phyloP scores from a whole-genome alignment of 2,113 vertebrate genomes.

The Bos taurus region DNA sequence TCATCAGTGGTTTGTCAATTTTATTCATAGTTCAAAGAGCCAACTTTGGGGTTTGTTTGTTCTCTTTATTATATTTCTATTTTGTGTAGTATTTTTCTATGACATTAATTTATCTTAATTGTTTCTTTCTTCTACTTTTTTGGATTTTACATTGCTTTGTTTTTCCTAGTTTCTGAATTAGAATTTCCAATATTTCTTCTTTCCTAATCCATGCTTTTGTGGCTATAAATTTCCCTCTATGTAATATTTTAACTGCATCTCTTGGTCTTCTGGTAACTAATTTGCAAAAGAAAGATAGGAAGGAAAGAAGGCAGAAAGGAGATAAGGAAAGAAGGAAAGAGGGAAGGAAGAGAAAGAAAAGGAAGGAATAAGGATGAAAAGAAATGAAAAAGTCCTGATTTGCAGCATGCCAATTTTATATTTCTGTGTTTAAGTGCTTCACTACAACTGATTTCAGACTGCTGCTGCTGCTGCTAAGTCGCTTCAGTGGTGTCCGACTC shows the following conservation, averaged over 20 bases:
- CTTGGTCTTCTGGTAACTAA: not conserved
- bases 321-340: no score
- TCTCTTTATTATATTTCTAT: not conserved
- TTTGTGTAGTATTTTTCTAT: not conserved
- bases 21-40: not conserved
- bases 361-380: not conserved
- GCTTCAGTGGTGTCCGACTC: no score
- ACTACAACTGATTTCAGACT: not conserved
- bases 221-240: not conserved
- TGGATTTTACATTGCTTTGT: not conserved
- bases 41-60: not conserved
- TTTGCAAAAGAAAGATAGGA: not conserved
- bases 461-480: no score
- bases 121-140: not conserved
- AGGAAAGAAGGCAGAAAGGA: accelerated
- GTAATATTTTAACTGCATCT: not conserved
- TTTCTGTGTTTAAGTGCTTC: not conserved
- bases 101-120: not conserved
- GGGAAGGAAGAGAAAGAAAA: not conserved
- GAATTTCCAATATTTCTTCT: not conserved
- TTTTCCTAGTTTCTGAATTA: not conserved
- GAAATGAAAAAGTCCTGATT: not conserved
- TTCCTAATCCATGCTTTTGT: not conserved
- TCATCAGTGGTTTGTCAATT: not conserved
- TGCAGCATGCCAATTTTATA: not conserved